Conservation (phyloP, 2,888 invertebrate genomes). For the Oscheius sp. region DNA sequence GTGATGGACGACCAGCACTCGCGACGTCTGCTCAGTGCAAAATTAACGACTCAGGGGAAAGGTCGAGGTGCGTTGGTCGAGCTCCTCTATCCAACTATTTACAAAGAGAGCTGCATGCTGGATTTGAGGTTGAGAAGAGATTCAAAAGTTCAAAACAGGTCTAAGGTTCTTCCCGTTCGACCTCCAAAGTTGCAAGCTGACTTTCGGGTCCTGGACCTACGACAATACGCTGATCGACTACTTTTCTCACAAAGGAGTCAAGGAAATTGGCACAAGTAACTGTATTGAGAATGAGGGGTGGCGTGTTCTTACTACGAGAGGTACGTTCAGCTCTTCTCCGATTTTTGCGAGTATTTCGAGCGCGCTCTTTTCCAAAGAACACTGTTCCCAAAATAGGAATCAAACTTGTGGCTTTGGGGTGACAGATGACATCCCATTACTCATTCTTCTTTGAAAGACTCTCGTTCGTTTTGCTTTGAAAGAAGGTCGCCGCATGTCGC, state of each 20-base stretch:
- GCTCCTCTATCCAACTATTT: slow-evolving; percentile 69
- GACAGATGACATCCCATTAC: too few species aligned
- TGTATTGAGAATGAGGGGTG: slow-evolving; percentile 56
- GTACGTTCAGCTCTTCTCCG: slow-evolving; percentile 13
- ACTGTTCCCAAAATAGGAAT: too few species aligned
- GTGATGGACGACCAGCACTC: slow-evolving; percentile 66
- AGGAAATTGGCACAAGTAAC: slow-evolving; percentile 45
- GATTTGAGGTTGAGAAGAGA: slow-evolving; percentile 40
- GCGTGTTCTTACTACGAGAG: slow-evolving; percentile 47
- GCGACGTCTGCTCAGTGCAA: slow-evolving; percentile 61
- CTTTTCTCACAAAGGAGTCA: slow-evolving; percentile 13
- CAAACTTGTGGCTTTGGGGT: too few species aligned
- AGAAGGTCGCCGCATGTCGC: too few species aligned
- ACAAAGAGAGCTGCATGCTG: slow-evolving; percentile 62
- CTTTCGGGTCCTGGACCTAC: slow-evolving; percentile 54
- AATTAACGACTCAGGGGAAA: slow-evolving; percentile 59
- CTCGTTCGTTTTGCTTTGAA: too few species aligned
- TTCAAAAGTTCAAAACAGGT: neutral
- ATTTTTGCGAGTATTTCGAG: neutral
- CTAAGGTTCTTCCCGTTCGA: slow-evolving; percentile 30
- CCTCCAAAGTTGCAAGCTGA: slow-evolving; percentile 35
- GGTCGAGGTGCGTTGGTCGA: slow-evolving; percentile 62
- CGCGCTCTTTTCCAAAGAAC: too few species aligned
- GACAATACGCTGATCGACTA: slow-evolving; percentile 55
- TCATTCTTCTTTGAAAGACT: too few species aligned